A percentile compares a stretch with the other conserved stretches of the same genome.
These are phyloP conservation scores for Drosophila neonasuta DNA, from an alignment of 2,888 invertebrate genomes.

Conservation along the genomic window DNA sequence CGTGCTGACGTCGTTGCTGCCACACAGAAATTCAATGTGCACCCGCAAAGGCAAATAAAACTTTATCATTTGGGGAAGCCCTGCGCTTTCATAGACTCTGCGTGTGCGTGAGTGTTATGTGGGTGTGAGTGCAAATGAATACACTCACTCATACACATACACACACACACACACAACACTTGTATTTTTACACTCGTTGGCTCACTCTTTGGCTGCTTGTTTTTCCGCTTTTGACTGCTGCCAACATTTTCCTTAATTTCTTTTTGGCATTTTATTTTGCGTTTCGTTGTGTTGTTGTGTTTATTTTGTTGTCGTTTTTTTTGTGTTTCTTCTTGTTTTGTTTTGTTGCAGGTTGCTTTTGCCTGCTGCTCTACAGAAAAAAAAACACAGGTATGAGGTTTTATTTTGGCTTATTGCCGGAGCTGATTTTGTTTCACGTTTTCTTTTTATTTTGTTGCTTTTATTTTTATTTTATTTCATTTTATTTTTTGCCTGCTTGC, in stretches of 20 bases:
- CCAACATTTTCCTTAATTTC: slow-evolving; percentile 57
- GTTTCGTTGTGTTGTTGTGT: slow-evolving; percentile 18
- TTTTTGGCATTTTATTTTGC: slow-evolving; percentile 37
- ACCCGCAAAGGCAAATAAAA: slow-evolving; percentile 74
- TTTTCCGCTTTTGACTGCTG: slow-evolving; percentile 50
- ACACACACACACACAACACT: not conserved
- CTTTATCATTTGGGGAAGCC: slow-evolving; percentile 78
- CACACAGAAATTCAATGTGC: slow-evolving; percentile 56
- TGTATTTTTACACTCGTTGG: slow-evolving; percentile 45
- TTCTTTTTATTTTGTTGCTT: slow-evolving; percentile 33
- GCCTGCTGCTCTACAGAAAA: not conserved
- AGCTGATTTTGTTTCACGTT: slow-evolving; percentile 58
- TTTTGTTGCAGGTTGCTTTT: slow-evolving; percentile 35
- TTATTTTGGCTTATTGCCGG: slow-evolving; percentile 67
- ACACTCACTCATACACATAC: slow-evolving; percentile 12
- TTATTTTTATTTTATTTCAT: slow-evolving; percentile 4
- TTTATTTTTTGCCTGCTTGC: slow-evolving; percentile 30
- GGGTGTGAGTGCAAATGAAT: slow-evolving; percentile 27
- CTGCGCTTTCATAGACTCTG: slow-evolving; percentile 72
- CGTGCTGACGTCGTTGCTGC: slow-evolving; percentile 46
- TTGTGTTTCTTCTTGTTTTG: slow-evolving; percentile 10
- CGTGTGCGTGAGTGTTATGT: slow-evolving; percentile 2
- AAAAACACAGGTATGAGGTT: slow-evolving; percentile 60
- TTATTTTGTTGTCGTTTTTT: slow-evolving; percentile 11
- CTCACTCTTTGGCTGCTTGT: slow-evolving; percentile 33